Conservation (phyloP, 2,888 invertebrate species). For the Thereva unica region DNA sequence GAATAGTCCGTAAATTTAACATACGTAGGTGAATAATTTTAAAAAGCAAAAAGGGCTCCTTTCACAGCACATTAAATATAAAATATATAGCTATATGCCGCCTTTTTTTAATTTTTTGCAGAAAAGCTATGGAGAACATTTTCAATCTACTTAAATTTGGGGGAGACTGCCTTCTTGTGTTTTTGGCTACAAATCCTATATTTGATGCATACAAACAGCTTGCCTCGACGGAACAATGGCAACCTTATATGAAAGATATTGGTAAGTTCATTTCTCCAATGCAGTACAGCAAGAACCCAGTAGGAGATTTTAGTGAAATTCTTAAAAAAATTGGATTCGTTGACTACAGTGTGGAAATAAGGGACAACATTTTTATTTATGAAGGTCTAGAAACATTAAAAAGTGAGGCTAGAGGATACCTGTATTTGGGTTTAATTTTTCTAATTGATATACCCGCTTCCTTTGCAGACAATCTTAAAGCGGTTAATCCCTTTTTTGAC, state of each 20-base stretch:
- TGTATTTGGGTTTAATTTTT: background rate
- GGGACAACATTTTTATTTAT: constrained; percentile 64
- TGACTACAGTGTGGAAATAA: constrained; percentile 63
- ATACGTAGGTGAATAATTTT: too few relatives aligned
- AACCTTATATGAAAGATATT: constrained; percentile 67
- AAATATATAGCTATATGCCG: too few relatives aligned
- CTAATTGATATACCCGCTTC: constrained; percentile 15
- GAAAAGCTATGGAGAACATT: constrained; percentile 67
- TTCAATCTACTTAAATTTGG: constrained; percentile 67
- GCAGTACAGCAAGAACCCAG: constrained; percentile 66
- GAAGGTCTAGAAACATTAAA: constrained; percentile 62
- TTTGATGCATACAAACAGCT: constrained; percentile 71
- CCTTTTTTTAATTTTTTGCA: constrained; percentile 57
- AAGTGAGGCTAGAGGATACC: constrained; percentile 57
- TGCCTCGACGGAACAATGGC: constrained; percentile 64
- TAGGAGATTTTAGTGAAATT: constrained; percentile 61
- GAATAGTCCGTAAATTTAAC: background rate
- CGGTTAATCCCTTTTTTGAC: constrained; percentile 72
- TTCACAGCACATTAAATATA: too few relatives aligned
- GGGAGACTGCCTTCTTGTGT: constrained; percentile 71
- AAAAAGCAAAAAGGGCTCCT: too few relatives aligned
- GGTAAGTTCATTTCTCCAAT: constrained; percentile 70
- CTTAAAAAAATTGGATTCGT: constrained; percentile 66
- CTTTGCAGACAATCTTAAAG: constrained; percentile 66
- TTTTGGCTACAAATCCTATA: constrained; percentile 70